These are phyloP conservation scores for Ancistrus triradiatus DNA, from an alignment of 2,113 vertebrate genomes.

Conservation along the genomic window DNA sequence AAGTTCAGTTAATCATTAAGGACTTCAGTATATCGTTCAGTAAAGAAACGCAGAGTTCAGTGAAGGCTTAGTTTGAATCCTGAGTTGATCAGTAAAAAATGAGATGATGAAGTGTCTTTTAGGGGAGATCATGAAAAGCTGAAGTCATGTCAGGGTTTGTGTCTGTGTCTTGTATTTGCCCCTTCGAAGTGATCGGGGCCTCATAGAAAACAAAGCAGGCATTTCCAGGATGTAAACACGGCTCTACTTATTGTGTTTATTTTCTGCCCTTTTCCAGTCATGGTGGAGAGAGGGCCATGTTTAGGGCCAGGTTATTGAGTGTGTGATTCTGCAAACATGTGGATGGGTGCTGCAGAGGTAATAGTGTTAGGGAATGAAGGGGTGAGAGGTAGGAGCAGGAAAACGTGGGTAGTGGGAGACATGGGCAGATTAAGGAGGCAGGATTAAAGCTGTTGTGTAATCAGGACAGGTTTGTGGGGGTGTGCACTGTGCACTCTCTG, in stretches of 20 bases:
- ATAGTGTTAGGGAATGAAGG: neutral
- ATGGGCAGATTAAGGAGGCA: conserved; percentile 40
- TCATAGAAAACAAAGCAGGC: conserved; percentile 32
- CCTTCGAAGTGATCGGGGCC: conserved; percentile 6
- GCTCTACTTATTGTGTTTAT: conserved; percentile 35
- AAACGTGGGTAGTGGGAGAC: conserved; percentile 27
- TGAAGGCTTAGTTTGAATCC: too few species aligned
- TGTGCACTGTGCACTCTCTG: too few species aligned
- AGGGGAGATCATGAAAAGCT: too few species aligned
- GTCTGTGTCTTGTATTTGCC: neutral
- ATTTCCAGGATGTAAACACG: conserved; percentile 41
- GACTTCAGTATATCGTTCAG: too few species aligned
- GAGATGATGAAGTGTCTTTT: too few species aligned
- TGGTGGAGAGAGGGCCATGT: neutral
- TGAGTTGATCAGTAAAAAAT: too few species aligned
- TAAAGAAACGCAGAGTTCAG: too few species aligned
- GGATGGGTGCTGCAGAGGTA: neutral
- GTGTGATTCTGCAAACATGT: neutral
- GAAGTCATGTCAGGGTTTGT: too few species aligned
- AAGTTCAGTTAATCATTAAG: too few species aligned
- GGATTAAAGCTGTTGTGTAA: conserved; percentile 57
- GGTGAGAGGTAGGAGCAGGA: neutral
- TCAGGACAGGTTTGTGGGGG: conserved; percentile 39
- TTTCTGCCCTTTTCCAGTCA: conserved; percentile 23
- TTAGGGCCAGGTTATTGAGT: conserved; percentile 4